phyloP scores from a whole-genome alignment of 92 coral and sea anemone species.

The Pocillopora meandrina region DNA sequence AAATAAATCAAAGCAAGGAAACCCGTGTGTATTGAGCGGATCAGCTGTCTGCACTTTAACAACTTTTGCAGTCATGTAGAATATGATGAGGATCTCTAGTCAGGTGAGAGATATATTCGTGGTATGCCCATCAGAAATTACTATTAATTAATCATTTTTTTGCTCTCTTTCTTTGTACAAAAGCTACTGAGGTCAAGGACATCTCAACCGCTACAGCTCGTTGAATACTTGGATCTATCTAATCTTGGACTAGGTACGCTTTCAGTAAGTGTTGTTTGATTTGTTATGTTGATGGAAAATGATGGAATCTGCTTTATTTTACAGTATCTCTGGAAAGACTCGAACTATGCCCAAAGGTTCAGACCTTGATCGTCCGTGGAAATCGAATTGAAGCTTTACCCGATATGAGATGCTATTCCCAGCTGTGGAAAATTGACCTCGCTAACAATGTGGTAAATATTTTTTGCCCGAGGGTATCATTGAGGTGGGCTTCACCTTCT shows the following conservation, averaged over 20 bases:
- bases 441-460: conserved; percentile 91
- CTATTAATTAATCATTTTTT: not conserved
- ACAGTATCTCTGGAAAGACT: conserved; percentile 87
- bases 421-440: conserved; percentile 95
- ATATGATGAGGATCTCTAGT: conserved; percentile 79
- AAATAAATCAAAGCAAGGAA: not conserved
- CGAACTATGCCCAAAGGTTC: conserved; percentile 90
- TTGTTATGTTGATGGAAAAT: not conserved
- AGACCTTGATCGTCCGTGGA: conserved; percentile 74
- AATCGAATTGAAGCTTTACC: conserved; percentile 84
- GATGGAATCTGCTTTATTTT: conserved; percentile 9
- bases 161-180: conserved; percentile 28
- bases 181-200: conserved; percentile 93
- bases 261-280: too few relatives aligned
- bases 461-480: not conserved
- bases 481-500: too few relatives aligned
- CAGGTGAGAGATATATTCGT: conserved; percentile 64
- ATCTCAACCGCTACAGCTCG: conserved; percentile 80
- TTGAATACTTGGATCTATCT: conserved; percentile 91
- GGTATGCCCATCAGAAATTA: not conserved
- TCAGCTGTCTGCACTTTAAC: not conserved
- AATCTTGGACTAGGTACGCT: conserved; percentile 81
- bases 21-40: not conserved
- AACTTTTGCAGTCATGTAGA: conserved; percentile 33
- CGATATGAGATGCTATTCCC: conserved; percentile 86